A percentile compares a stretch with the other conserved stretches of the same genome.
These are phyloP conservation scores for Orchestia grillus DNA, from an alignment of 1,140 invertebrate genomes.

Conservation along the genomic window DNA sequence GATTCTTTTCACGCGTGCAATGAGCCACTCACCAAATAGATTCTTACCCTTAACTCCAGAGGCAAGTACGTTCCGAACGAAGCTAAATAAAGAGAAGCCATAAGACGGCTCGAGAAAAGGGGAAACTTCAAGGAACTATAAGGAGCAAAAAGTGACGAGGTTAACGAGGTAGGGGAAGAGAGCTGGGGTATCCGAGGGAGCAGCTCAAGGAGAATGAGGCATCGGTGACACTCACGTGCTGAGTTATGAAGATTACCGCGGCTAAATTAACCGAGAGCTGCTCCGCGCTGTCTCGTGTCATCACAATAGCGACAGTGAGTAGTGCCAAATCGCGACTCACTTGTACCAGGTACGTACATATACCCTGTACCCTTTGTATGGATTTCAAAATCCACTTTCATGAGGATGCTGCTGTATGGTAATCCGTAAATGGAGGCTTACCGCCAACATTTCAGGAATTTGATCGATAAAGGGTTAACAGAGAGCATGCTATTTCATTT, in stretches of 20 bases:
- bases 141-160: neutral
- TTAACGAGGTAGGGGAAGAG: slow-evolving; percentile 14
- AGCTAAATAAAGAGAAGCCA: slow-evolving; percentile 27
- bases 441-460: too few relatives aligned
- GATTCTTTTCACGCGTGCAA: neutral
- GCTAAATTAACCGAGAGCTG: slow-evolving; percentile 5
- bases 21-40: neutral
- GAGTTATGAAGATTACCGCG: slow-evolving; percentile 26
- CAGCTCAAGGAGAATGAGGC: slow-evolving; percentile 16
- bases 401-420: too few relatives aligned
- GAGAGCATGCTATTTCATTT: too few relatives aligned
- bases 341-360: neutral
- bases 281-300: neutral
- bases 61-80: neutral
- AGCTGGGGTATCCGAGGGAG: slow-evolving; percentile 14
- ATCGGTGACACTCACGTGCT: slow-evolving; percentile 17
- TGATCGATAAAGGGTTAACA: too few relatives aligned
- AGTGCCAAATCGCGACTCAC: neutral
- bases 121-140: neutral
- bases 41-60: neutral
- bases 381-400: too few relatives aligned
- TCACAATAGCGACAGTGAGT: neutral
- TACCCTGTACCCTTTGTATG: too few relatives aligned
- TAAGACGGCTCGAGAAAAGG: neutral
- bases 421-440: too few relatives aligned